phyloP scores from a whole-genome alignment of 2,888 invertebrate genomes.

The Caradrina kadenii region DNA sequence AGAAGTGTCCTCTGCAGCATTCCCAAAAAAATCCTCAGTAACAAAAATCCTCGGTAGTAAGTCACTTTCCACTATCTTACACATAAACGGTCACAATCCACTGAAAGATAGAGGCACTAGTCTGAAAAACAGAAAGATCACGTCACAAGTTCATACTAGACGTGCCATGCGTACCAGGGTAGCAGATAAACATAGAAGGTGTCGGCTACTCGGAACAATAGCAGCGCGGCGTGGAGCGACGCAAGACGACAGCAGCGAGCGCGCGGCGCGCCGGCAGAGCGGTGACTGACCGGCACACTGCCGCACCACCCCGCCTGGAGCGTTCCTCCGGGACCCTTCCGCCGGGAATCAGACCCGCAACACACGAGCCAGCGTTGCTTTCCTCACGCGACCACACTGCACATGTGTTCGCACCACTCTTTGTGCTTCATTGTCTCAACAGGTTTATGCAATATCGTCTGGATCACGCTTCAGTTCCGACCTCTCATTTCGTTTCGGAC shows the following conservation, averaged over 20 bases:
- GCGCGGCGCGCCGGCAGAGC: conserved; percentile 87
- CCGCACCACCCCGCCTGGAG: conserved; percentile 86
- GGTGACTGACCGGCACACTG: conserved; percentile 90
- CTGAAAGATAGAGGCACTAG: conserved; percentile 71
- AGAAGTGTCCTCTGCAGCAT: conserved; percentile 70
- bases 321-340: conserved; percentile 88
- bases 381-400: conserved; percentile 74
- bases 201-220: conserved; percentile 76
- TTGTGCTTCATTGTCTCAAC: conserved; percentile 70
- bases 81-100: conserved; percentile 86
- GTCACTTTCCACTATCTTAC: conserved; percentile 83
- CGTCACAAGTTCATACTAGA: conserved; percentile 82
- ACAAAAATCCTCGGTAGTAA: conserved; percentile 79
- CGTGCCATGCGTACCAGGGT: conserved; percentile 79
- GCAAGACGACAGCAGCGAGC: conserved; percentile 77
- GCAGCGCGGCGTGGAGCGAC: conserved; percentile 70
- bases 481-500: conserved; percentile 49
- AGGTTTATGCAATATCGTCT: conserved; percentile 63
- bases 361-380: conserved; percentile 67
- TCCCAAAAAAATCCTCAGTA: conserved; percentile 79
- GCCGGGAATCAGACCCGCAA: conserved; percentile 83
- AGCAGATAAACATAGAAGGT: conserved; percentile 82
- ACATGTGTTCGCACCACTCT: conserved; percentile 73
- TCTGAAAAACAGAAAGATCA: conserved; percentile 78
- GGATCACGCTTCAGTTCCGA: conserved; percentile 48